Percentiles rank a stretch among this genome's conserved stretches.
These are phyloP conservation scores for Alligator mississippiensis DNA, from an alignment of 2,113 vertebrate species.

Conservation along the genomic window DNA sequence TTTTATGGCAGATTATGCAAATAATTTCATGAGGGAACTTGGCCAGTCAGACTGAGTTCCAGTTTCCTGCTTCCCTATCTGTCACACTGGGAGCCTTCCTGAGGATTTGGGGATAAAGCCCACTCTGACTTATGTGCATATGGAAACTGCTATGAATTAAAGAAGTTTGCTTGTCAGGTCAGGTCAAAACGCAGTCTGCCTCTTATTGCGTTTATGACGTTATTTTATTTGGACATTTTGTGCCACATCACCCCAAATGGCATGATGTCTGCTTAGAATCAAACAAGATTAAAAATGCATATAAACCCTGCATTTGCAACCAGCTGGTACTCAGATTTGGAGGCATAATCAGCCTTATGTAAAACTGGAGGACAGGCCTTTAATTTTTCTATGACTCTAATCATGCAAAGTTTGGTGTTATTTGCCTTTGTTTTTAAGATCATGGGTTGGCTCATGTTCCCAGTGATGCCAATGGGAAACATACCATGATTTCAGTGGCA, in stretches of 20 bases:
- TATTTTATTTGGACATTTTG: constrained; percentile 2
- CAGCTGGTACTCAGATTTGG: neutral
- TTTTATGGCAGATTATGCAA: neutral
- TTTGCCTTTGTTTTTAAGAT: neutral
- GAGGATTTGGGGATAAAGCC: constrained; percentile 2
- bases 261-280: neutral
- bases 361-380: neutral
- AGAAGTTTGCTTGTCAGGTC: neutral
- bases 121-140: constrained; percentile 1
- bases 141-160: neutral
- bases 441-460: neutral
- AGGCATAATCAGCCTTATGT: neutral
- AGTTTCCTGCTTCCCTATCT: neutral
- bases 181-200: neutral
- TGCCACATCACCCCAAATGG: neutral
- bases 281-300: neutral
- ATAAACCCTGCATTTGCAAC: neutral
- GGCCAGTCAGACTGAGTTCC: constrained; percentile 1
- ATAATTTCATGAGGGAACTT: neutral
- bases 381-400: neutral
- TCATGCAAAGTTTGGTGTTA: neutral
- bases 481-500: neutral
- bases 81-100: constrained; percentile 34
- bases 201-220: neutral
- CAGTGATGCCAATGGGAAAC: neutral